Base-by-base conservation (phyloP, 1,140 invertebrate species). In the Achroia grisella region DNA sequence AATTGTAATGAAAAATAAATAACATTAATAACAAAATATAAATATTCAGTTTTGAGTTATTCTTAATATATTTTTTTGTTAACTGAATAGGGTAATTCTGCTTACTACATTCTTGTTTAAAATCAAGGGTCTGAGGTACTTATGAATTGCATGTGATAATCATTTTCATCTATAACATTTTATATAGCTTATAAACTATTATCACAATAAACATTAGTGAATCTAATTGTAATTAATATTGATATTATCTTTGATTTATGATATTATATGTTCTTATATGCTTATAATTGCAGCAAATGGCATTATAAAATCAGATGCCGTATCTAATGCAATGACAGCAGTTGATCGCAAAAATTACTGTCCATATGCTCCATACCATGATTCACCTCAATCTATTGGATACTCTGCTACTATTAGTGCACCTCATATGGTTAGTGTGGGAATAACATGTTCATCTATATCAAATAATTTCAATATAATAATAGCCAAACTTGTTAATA, bases 371-470 rank as follows among this genome's bases (percentile, higher is more conserved):
- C 92, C 96, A 1, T 99, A 98, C 66, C 89, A 93, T 67, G 97
- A 98, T 87, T 89, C 94, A 28, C 97, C 97, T 0, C 96, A 96
- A 82, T 88, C 90, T 28, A 97, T 97, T 66, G 95, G 95, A 31
- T 95, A 89, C 77, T 93, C 94, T 31, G 97, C 96, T 2, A 99
- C 97, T 0, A 99, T 99, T 43, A 97, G 95, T 89, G 98, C 97
- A 44, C 97, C 98, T 36, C 98, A 99, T 86, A 99, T 99, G 98
- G 96, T 97, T 88, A 84, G 55, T 1, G 30, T 28, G 34, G 14
- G 10, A 14, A 33, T 27, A 10, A 31, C 10, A 48, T 39, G n/a
- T 30, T 42, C 31, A 9, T 23, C 11, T 34, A 0, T 11, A 27
- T n/a, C n/a, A n/a, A 34, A 27, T 31, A 33, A 11, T 39, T 36